Evolutionary conservation across 2,113 vertebrate species (phyloP).

Genomic region (Globicephala melas): DNA sequence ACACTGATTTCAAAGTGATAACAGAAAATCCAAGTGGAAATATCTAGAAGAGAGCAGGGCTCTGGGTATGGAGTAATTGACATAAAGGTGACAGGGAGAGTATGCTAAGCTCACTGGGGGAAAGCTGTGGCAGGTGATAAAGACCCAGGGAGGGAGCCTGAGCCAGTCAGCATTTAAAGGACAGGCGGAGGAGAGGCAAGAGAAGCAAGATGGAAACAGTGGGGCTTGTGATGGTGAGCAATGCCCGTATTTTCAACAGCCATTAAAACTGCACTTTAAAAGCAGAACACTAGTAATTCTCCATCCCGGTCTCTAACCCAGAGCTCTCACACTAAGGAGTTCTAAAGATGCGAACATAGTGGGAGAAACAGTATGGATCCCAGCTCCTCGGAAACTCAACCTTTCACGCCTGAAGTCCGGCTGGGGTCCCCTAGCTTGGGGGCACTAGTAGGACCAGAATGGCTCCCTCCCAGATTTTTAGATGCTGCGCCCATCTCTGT

Average conservation of each 20-base stretch:
- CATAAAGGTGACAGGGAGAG: not conserved
- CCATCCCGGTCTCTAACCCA: not conserved
- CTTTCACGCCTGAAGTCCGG: not conserved
- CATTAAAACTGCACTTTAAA: not conserved
- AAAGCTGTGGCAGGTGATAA: not conserved
- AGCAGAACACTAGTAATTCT: not conserved
- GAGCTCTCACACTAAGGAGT: not conserved
- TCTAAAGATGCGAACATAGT: not conserved
- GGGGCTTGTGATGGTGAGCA: not conserved
- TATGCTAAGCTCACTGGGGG: not conserved
- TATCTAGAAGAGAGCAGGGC: too few relatives aligned
- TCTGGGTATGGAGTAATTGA: not conserved
- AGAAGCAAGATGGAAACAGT: not conserved
- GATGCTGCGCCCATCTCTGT: not conserved
- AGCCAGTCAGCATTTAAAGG: not conserved
- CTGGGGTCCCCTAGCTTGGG: not conserved
- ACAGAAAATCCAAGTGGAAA: not conserved
- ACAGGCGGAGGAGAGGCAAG: not conserved
- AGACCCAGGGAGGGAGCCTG: accelerated
- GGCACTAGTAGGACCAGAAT: not conserved
- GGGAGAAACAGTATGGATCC: not conserved
- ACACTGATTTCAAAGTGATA: not conserved
- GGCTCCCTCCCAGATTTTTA: not conserved
- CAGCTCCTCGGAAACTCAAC: not conserved
- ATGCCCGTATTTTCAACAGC: not conserved